Evolutionary conservation across 2,888 invertebrate genomes (phyloP), one percentile per base, ranked within the genome.

Genomic region (Cenopis cana): DNA sequence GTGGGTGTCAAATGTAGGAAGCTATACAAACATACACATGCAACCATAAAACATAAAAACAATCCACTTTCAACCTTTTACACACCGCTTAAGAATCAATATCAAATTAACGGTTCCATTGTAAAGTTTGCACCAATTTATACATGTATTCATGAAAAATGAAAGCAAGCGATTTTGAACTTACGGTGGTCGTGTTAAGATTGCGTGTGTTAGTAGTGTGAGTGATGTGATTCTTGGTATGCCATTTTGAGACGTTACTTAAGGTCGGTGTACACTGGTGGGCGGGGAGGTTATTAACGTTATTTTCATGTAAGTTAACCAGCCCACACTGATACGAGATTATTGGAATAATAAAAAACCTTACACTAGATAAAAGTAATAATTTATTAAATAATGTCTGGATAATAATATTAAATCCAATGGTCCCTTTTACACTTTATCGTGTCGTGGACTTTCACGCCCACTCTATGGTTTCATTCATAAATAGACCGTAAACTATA

Each of bases 231-330:
- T 46, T n/a, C 5, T n/a, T 14, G 8, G 46, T 46, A 46, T n/a
- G 46, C n/a, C n/a, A 8, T 46, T 46, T 46, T 46, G n/a, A 46
- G 46, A 46, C n/a, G 46, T 46, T 46, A n/a, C n/a, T n/a, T n/a
- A 46, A 46, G 46, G 46, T 46, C 46, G 46, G n/a, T 46, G n/a
- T 46, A 46, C n/a, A 46, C 46, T 14, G 46, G 46, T 46, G 46
- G 46, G 46, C n/a, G 46, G 46, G n/a, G 14, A 46, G 14, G 41
- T 41, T n/a, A 8, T 14, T 46, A 46, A 46, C 46, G 46, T 46
- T 46, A 46, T 46, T 46, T n/a, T 46, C 46, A 8, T 46, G n/a
- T 46, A 46, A 46, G 46, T n/a, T 46, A 46, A 46, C n/a, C 46
- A n/a, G n/a, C 46, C 46, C 46, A 46, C 41, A 41, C 46, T n/a